These are phyloP conservation scores for Megastigmus dorsalis DNA, from an alignment of 2,888 invertebrate species.

Conservation along the genomic window DNA sequence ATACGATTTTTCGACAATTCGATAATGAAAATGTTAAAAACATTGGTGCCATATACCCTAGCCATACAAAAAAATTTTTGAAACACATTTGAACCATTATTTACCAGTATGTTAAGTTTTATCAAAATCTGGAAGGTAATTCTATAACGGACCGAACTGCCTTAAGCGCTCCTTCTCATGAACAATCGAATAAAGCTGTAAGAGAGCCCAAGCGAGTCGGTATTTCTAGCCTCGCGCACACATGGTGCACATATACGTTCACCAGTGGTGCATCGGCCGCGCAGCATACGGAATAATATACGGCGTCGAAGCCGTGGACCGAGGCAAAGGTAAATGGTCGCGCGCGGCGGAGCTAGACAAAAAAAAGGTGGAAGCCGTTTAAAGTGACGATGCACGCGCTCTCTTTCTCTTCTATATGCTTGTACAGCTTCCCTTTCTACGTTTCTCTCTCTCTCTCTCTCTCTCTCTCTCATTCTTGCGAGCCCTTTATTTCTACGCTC, in stretches of 20 bases:
- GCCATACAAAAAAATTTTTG: background rate
- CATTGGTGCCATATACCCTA: background rate
- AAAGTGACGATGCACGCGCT: conserved; percentile 30
- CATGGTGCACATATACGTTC: background rate
- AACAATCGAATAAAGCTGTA: background rate
- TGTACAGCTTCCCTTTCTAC: no score
- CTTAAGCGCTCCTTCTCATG: background rate
- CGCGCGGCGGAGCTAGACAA: background rate
- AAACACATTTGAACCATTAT: no score
- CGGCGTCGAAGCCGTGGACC: background rate
- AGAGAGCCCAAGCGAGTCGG: background rate
- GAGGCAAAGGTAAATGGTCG: conserved; percentile 36
- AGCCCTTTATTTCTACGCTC: background rate
- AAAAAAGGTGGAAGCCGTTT: conserved; percentile 26
- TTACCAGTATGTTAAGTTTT: no score
- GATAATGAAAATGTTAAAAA: background rate
- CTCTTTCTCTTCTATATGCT: conserved; percentile 30
- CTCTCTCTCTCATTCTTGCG: background rate
- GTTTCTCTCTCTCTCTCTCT: conserved; percentile 34
- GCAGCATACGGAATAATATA: conserved; percentile 27
- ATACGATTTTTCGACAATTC: no score
- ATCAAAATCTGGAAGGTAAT: no score
- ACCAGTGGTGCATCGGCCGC: conserved; percentile 3
- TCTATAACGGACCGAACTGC: no score
- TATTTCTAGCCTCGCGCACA: no score